Percentiles rank a stretch among this genome's conserved stretches.
phyloP scores from a whole-genome alignment of 2,888 invertebrate genomes.

The Papilio gigon region DNA sequence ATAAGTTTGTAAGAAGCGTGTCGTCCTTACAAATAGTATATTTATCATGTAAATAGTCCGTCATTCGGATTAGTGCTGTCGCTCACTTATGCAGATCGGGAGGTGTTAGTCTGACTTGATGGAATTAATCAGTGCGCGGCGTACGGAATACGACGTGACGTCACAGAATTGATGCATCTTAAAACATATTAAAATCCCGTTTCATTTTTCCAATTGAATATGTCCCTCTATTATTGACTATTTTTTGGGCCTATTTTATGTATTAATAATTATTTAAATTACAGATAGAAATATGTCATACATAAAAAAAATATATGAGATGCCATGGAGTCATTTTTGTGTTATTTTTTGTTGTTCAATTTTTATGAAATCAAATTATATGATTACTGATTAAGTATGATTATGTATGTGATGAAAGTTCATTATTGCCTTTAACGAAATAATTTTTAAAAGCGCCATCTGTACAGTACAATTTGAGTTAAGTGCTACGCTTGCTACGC shows the following conservation, averaged over 20 bases:
- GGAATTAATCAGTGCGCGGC: conserved; percentile 30
- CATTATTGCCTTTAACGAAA: neutral
- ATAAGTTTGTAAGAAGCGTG: neutral
- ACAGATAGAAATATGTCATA: neutral
- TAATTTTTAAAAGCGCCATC: conserved; percentile 19
- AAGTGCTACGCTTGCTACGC: conserved; percentile 7
- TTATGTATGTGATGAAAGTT: neutral
- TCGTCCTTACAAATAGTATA: neutral
- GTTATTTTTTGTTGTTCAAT: neutral
- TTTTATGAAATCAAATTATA: neutral
- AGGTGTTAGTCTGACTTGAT: conserved; percentile 20
- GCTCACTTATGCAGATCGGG: conserved; percentile 30
- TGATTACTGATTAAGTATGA: neutral
- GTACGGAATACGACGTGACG: neutral
- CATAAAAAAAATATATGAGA: neutral
- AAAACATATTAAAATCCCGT: neutral
- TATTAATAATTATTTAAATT: neutral
- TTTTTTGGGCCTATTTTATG: neutral
- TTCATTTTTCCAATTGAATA: neutral
- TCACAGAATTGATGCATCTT: neutral
- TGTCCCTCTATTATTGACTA: too few relatives aligned
- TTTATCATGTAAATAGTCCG: conserved; percentile 18
- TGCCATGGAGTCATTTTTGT: neutral
- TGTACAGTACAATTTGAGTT: neutral
- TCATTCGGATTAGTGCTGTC: conserved; percentile 9